Base-by-base conservation (phyloP, 2,113 vertebrate species). In the Formicarius rufipectus region DNA sequence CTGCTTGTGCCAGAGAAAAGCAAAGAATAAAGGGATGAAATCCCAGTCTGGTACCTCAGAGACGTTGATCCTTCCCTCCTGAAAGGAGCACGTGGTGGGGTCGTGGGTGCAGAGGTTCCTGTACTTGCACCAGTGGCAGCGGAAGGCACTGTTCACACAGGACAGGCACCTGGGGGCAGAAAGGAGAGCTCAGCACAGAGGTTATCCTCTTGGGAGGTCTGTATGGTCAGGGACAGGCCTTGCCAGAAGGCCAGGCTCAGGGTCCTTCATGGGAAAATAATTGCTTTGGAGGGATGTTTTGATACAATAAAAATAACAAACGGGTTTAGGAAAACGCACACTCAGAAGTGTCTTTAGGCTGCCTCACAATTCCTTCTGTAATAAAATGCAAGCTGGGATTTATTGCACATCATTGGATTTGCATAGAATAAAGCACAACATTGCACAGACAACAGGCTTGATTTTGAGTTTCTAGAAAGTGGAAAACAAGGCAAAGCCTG, bases 91-190 rank as follows among this genome's bases (percentile, higher is more conserved):
- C 84, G 98, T 99, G 95, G 99, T 99, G 59, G 99, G 99, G 97
- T 99, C 99, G 5, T 99, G 99, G 33, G 99, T 99, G 86, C 99
- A 99, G 76, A 99, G 98, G 98, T 99, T 99, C 50, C 99, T 98
- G 96, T 99, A 99, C 95, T 99, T 99, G 98, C 99, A 99, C 99
- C 99, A 99, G 94, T 99, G 99, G 98, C 99, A 99, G 95, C 98
- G 99, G 98, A 99, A 99, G 56, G 99, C 99, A 42, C 99, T 99
- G 97, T 99, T 99, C 95, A 99, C 99, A 47, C 99, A 99, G 35
- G 99, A 99, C 90, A 99, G 98, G 98, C 99, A 99, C 98, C 99
- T 99, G 97, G 23, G 73, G 82, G 77, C 19, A 64, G 37, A 71
- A 30, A 93, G 44, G 30, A 77, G 23, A 24, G 78, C 74, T 56